Evolutionary conservation across 2,888 invertebrate genomes (phyloP), one percentile per base, ranked within the genome.

Genomic region (Listrodromus nycthemerus): DNA sequence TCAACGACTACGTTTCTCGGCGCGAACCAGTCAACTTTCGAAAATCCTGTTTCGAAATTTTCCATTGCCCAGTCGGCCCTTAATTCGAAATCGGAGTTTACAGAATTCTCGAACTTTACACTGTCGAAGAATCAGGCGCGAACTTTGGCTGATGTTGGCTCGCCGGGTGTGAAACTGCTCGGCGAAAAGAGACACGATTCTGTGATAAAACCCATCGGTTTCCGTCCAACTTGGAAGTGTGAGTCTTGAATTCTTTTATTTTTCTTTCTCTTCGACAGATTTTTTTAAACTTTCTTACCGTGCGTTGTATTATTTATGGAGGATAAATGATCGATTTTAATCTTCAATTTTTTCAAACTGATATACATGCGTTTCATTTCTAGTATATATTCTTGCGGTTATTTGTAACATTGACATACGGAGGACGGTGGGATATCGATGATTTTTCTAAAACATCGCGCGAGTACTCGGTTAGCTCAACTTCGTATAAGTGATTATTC

Each of bases 191-290:
- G 24, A 58, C 75, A 81, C 30, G 52, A 71, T 24, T 8, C 33
- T 13, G n/a, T 50, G 13, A 63, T 67, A 5, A 88, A 87, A 61
- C 84, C 87, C 7, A 88, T 89, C 50, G 89, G 89, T 4, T 89
- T 90, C 58, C 85, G 89, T n/a, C 88, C 88, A 1, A 77, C 87
- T 3, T 89, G 88, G 88, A 88, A 88, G 67, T 90, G 86, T 66
- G 77, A 79, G n/a, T 45, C 61, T 58, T 81, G 37, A 84, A 13
- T 16, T 65, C 10, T 1, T 3, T 33, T 19, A 58, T 71, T 55
- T 67, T 21, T 61, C 16, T 27, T 45, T 50, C 48, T 27, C 48
- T 33, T 63, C 19, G 33, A 8, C 8, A 41, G 52, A 70, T 65
- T 71, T 73, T 67, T 8, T 10, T 41, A 45, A 10, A 41, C 13